These are phyloP conservation scores for Drosophila phalerata DNA, from an alignment of 2,888 invertebrate genomes.

Conservation along the genomic window DNA sequence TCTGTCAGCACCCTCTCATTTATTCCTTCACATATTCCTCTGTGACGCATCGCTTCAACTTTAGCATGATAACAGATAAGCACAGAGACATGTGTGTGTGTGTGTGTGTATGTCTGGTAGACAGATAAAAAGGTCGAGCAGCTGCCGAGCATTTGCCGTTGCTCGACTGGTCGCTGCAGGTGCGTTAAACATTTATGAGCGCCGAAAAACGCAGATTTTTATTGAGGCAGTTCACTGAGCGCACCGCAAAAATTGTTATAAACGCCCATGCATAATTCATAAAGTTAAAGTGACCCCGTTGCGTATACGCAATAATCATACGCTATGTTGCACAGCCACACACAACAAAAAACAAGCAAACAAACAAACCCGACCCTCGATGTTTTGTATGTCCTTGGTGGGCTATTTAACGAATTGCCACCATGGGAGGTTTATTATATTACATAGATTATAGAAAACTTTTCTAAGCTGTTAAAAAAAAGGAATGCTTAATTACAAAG, in stretches of 20 bases:
- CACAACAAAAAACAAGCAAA: background rate
- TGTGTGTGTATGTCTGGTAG: background rate
- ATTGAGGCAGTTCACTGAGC: slow-evolving; percentile 51
- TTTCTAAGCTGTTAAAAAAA: background rate
- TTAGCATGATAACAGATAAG: slow-evolving; percentile 37
- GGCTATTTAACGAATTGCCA: slow-evolving; percentile 47
- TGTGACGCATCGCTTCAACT: slow-evolving; percentile 30
- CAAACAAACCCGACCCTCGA: slow-evolving; percentile 1
- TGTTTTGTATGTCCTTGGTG: slow-evolving; percentile 33
- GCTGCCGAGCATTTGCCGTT: slow-evolving; percentile 18
- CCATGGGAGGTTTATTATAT: slow-evolving; percentile 35
- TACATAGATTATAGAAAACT: slow-evolving; percentile 12
- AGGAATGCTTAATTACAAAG: no score
- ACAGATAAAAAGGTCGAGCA: slow-evolving; percentile 47
- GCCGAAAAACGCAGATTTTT: slow-evolving; percentile 56
- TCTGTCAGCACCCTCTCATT: background rate
- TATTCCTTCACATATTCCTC: slow-evolving; percentile 1
- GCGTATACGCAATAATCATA: slow-evolving; percentile 80
- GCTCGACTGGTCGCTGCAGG: slow-evolving; percentile 55
- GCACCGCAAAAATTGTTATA: slow-evolving; percentile 72
- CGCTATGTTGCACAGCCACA: slow-evolving; percentile 35
- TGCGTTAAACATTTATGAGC: slow-evolving; percentile 80
- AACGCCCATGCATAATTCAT: slow-evolving; percentile 78
- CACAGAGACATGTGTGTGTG: slow-evolving; percentile 8
- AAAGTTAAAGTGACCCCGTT: slow-evolving; percentile 72